phyloP scores from a whole-genome alignment of 2,113 vertebrate species.

The Salvelinus namaycush region DNA sequence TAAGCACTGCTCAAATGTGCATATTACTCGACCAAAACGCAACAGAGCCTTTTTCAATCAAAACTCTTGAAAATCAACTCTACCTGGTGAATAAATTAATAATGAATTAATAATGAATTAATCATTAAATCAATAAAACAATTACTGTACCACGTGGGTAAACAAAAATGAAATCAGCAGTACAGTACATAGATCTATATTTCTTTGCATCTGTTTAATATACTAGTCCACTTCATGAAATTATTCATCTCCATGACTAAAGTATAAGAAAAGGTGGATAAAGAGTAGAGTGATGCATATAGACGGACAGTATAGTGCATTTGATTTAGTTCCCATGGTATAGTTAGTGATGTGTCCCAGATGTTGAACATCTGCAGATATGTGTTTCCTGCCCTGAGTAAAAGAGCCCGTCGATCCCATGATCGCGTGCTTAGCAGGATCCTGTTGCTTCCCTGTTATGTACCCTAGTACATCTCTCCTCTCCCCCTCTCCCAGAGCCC shows the following conservation, averaged over 20 bases:
- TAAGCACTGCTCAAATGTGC: background rate
- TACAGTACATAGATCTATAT: too few species aligned
- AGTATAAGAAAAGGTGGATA: background rate
- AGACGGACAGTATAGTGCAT: conserved; percentile 20
- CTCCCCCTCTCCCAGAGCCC: background rate
- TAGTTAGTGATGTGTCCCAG: conserved; percentile 64
- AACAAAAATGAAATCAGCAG: too few species aligned
- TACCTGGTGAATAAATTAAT: too few species aligned
- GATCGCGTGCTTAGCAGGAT: conserved; percentile 54
- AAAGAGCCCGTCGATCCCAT: conserved; percentile 48
- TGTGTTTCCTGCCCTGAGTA: conserved; percentile 63
- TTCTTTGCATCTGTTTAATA: too few species aligned
- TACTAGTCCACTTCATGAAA: too few species aligned
- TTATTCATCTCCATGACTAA: too few species aligned
- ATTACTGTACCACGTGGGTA: too few species aligned
- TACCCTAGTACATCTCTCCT: conserved; percentile 14
- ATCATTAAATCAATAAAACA: too few species aligned
- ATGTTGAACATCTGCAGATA: conserved; percentile 72
- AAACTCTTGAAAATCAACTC: too few species aligned
- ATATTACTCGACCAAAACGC: too few species aligned
- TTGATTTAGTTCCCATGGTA: conserved; percentile 43
- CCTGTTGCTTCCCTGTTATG: conserved; percentile 33
- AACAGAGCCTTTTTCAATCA: too few species aligned
- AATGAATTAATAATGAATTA: too few species aligned
- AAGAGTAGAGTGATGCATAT: background rate